Evolutionary conservation across 2,797 vertebrate genomes (phyloP), one percentile per base, ranked within the genome.

Genomic region (Lepus oiostolus): DNA sequence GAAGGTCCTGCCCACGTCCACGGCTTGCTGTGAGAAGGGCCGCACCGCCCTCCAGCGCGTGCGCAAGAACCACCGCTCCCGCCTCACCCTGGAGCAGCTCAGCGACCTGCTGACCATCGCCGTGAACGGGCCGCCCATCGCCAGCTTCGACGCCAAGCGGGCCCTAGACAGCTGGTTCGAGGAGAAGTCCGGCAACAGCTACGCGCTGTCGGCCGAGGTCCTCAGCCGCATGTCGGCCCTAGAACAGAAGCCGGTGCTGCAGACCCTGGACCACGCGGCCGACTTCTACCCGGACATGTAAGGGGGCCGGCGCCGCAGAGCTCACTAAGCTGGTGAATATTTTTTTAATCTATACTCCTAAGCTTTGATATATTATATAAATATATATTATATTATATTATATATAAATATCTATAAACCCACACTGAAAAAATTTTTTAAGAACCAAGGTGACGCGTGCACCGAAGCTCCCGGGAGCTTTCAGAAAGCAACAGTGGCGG

Each of bases 151-250:
- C 21, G 99, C 99, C 96, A 99, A 99, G 98, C 98, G 99, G 94
- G 99, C 99, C 0, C 93, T 99, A 95, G 99, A 99, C 98, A 99
- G 99, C 98, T 99, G 99, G 99, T 99, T 99, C 3, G 99, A 99
- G 97, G 99, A 99, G 98, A 99, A 99, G 97, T 99, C 99, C 0
- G 99, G 99, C 94, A 99, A 99, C 95, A 99, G 99, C 90, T 99
- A 99, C 0, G 98, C 99, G 0, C 98, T 99, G 82, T 99, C 99
- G 0, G 98, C 99, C 0, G 99, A 99, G 96, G 98, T 99, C 98
- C 93, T 99, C 96, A 99, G 98, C 98, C 98, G 99, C 97, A 99
- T 99, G 99, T 98, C 99, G 0, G 98, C 98, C 7, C 92, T 99
- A 38, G 99, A 99, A 54, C 99, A 99, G 96, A 99, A 99, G 96